These are phyloP conservation scores for Noctua comes DNA, from an alignment of 2,888 invertebrate species.

Conservation along the genomic window DNA sequence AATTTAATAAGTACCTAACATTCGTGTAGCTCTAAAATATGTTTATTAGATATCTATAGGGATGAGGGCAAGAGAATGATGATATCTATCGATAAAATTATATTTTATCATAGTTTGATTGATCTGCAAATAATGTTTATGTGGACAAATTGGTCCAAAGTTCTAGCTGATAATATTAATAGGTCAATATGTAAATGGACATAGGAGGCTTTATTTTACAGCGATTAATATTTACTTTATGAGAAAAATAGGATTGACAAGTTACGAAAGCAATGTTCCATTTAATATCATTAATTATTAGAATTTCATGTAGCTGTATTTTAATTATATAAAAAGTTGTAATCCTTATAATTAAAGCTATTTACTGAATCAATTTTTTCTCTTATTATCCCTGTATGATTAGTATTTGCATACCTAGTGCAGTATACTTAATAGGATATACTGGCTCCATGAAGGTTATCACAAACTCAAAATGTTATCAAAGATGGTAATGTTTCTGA, in stretches of 20 bases:
- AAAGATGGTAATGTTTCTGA: not conserved
- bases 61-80: no score
- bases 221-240: not conserved
- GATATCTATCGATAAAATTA: not conserved
- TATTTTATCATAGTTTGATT: not conserved
- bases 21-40: constrained; percentile 2
- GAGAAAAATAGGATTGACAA: constrained; percentile 30
- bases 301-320: not conserved
- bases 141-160: no score
- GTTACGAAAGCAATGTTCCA: constrained; percentile 45
- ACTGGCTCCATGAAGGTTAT: not conserved
- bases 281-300: not conserved
- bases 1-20: no score
- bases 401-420: not conserved
- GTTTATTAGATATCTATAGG: no score
- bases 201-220: not conserved
- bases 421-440: not conserved
- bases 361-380: not conserved
- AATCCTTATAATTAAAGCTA: not conserved
- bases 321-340: not conserved
- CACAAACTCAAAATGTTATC: not conserved
- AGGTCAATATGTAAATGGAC: no score
- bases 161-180: no score
- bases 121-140: no score
- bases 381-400: not conserved